Conservation (phyloP, 2,113 vertebrate species). For the Rhynchomys soricoides region DNA sequence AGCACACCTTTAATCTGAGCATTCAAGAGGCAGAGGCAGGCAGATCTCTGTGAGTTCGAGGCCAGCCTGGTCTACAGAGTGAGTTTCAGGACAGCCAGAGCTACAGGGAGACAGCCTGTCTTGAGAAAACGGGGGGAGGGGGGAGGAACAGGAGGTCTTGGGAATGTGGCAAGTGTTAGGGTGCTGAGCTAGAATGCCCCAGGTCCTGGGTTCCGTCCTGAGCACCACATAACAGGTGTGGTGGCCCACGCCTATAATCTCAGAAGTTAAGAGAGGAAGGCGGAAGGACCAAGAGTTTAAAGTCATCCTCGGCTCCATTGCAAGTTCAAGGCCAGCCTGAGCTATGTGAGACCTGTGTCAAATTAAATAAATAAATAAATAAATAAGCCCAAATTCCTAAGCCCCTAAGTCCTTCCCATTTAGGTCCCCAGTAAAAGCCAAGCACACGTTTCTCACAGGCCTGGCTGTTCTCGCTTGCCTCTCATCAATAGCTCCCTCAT, state of each 20-base stretch:
- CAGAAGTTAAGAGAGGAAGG: background rate
- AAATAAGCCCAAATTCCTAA: background rate
- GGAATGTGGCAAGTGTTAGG: background rate
- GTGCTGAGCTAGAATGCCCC: no score
- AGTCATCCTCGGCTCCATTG: background rate
- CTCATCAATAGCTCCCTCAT: no score
- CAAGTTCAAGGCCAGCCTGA: background rate
- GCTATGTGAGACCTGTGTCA: background rate
- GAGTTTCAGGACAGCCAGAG: no score
- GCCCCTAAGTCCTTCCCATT: background rate
- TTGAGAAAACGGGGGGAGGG: no score
- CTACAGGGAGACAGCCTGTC: no score
- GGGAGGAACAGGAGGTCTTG: background rate
- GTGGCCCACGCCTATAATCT: background rate
- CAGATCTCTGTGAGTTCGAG: no score
- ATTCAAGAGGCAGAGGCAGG: no score
- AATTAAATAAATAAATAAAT: background rate
- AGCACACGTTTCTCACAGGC: accelerated
- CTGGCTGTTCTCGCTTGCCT: background rate
- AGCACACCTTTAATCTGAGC: no score
- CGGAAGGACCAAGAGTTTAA: background rate
- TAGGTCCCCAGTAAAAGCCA: background rate
- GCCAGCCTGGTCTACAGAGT: no score
- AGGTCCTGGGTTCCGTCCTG: background rate
- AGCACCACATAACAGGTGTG: background rate